Evolutionary conservation across 2,113 vertebrate species (phyloP).

Genomic region (Bos taurus): ARS-UCD2.0 NC_037337.1:79373001-79373500

Average conservation of each 20-base stretch:
- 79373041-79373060: not conserved
- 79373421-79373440: not conserved
- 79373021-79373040: not conserved
- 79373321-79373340: not conserved
- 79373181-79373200: not conserved
- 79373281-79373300: not conserved
- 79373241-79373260: not conserved
- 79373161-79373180: not conserved
- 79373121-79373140: not conserved
- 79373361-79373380: rapidly evolving
- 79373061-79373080: not conserved
- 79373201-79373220: not conserved
- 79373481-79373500: not conserved
- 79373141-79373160: not conserved
- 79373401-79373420: not conserved
- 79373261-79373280: not conserved
- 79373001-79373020: not conserved
- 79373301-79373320: not conserved
- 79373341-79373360: not conserved
- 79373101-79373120: not conserved
- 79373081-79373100: not conserved
- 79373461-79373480: not conserved
- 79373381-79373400: not conserved
- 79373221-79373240: not conserved
- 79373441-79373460: not conserved